Evolutionary conservation across 1,140 invertebrate species (phyloP).

Genomic region (Palaemon carinicauda): DNA sequence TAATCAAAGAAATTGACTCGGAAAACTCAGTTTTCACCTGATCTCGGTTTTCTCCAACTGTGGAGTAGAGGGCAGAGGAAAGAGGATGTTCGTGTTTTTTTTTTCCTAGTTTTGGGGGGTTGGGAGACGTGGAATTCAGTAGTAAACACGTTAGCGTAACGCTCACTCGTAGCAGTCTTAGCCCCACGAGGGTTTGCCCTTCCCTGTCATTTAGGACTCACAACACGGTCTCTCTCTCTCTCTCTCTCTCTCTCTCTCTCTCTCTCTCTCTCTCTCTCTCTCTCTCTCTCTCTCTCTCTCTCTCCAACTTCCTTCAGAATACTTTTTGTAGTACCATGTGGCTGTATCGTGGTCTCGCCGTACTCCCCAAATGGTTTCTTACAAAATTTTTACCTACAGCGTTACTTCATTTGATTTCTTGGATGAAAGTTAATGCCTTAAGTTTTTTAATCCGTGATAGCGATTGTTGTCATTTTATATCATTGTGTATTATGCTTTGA

Average conservation of each 20-base stretch:
- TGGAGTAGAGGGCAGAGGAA: background rate
- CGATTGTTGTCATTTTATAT: too few relatives aligned
- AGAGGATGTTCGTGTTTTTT: too few relatives aligned
- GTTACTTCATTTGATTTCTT: too few relatives aligned
- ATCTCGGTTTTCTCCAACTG: background rate
- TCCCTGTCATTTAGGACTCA: too few relatives aligned
- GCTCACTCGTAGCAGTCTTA: background rate
- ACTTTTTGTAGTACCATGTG: too few relatives aligned
- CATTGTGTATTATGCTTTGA: too few relatives aligned
- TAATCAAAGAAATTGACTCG: too few relatives aligned
- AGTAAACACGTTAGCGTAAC: background rate
- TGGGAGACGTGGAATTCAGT: background rate
- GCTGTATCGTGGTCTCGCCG: too few relatives aligned
- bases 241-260: background rate
- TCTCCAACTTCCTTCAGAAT: background rate
- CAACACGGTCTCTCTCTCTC: background rate
- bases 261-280: constrained; percentile 37
- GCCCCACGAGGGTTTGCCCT: background rate
- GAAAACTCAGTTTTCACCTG: background rate
- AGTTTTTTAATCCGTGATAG: too few relatives aligned
- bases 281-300: constrained; percentile 41
- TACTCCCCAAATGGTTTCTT: too few relatives aligned
- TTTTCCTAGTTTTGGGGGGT: background rate
- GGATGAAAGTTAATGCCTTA: too few relatives aligned
- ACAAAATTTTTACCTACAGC: too few relatives aligned